Evolutionary conservation across 2,888 invertebrate genomes (phyloP).

Genomic region (Microctonus hyperodae): DNA sequence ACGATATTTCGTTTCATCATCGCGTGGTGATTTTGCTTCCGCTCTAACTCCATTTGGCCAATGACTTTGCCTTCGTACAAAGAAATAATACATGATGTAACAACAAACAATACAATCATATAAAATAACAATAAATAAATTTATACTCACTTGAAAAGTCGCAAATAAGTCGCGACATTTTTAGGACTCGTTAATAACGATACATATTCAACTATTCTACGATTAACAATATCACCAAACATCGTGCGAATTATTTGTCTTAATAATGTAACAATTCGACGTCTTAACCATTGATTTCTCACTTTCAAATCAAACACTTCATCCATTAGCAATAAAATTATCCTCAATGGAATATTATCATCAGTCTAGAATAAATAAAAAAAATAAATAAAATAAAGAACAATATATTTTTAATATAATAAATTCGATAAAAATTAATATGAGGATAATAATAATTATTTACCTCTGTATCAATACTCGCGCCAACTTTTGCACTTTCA

Average conservation of each 20-base stretch:
- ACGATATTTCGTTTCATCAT: slow-evolving; percentile 71
- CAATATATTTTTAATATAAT: slow-evolving; percentile 1
- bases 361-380: slow-evolving; percentile 65
- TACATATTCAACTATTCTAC: slow-evolving; percentile 88
- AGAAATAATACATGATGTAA: neutral
- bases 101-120: neutral
- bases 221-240: slow-evolving; percentile 84
- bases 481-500: slow-evolving; percentile 65
- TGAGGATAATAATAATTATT: slow-evolving; percentile 22
- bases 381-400: too few species aligned
- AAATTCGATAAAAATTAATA: neutral
- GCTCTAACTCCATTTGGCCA: slow-evolving; percentile 71
- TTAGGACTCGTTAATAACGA: slow-evolving; percentile 86
- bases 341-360: slow-evolving; percentile 82
- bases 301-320: slow-evolving; percentile 86
- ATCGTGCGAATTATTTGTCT: slow-evolving; percentile 81
- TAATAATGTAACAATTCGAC: slow-evolving; percentile 77
- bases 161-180: slow-evolving; percentile 87
- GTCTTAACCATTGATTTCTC: slow-evolving; percentile 81
- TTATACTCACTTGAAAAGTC: slow-evolving; percentile 78
- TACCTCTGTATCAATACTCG: slow-evolving; percentile 68
- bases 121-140: neutral
- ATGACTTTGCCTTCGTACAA: slow-evolving; percentile 65
- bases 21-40: slow-evolving; percentile 65
- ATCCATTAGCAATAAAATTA: slow-evolving; percentile 81